Evolutionary conservation across 1,140 invertebrate genomes (phyloP).

Genomic region (Cydia amplana): DNA sequence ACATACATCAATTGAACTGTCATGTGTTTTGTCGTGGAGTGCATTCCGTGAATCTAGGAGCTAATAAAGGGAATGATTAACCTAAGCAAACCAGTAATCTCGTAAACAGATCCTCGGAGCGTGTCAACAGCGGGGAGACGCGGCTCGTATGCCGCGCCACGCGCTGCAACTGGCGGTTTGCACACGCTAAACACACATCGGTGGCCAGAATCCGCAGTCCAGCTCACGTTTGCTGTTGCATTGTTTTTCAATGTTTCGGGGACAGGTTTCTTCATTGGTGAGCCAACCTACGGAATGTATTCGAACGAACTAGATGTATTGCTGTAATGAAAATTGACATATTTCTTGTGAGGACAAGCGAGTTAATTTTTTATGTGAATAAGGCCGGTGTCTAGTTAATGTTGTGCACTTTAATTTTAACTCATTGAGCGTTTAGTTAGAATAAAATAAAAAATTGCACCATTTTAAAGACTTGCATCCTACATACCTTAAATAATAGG

Average conservation of each 20-base stretch:
- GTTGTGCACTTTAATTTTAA: no score
- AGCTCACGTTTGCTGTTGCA: neutral
- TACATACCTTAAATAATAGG: no score
- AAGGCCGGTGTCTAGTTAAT: no score
- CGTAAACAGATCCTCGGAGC: conserved; percentile 56
- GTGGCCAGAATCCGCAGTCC: conserved; percentile 8
- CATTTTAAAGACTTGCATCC: no score
- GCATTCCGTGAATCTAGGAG: neutral
- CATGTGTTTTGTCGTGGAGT: no score
- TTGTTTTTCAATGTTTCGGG: conserved; percentile 17
- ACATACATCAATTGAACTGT: no score
- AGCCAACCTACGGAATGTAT: neutral
- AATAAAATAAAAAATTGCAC: no score
- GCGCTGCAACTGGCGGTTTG: conserved; percentile 49
- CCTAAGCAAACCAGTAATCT: conserved; percentile 60
- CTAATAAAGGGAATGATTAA: conserved; percentile 72
- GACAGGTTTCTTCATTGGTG: neutral
- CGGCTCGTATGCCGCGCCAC: conserved; percentile 34
- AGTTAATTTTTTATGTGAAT: no score
- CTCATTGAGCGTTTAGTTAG: no score
- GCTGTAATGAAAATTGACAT: no score
- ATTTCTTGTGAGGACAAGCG: no score
- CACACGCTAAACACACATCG: conserved; percentile 44
- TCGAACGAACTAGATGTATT: neutral
- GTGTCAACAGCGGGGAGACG: conserved; percentile 58